Conservation (phyloP, 2,888 invertebrate species). For the Elmis aenea region DNA sequence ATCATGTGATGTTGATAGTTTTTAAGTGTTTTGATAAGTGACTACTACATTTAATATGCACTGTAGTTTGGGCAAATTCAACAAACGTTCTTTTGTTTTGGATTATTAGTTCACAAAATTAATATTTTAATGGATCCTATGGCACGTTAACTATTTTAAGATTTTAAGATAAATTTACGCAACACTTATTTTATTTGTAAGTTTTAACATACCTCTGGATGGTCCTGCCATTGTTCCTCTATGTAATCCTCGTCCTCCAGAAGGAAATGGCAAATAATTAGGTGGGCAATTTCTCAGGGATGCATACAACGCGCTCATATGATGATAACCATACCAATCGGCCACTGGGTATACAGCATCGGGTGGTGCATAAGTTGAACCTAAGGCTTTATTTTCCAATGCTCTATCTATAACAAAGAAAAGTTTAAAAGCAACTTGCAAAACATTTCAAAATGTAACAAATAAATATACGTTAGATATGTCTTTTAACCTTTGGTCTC, state of each 20-base stretch:
- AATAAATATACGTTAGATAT: neutral
- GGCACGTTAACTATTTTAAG: no score
- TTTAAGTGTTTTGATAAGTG: no score
- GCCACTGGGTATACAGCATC: conserved; percentile 1
- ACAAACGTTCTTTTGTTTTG: no score
- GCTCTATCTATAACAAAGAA: no score
- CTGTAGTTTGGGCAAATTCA: no score
- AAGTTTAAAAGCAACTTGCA: no score
- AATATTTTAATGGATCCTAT: no score
- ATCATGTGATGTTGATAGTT: neutral
- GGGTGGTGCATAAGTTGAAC: neutral
- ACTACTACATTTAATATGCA: no score
- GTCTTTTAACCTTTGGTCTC: neutral
- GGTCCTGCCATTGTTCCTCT: conserved; percentile 33
- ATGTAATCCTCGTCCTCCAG: conserved; percentile 31
- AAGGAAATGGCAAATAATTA: conserved; percentile 30
- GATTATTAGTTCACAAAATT: no score
- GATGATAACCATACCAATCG: conserved; percentile 13
- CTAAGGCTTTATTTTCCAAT: neutral
- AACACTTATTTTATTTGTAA: neutral
- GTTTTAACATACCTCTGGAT: conserved; percentile 29
- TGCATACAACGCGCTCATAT: neutral
- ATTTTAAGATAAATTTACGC: conserved; percentile 1
- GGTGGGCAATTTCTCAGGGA: conserved; percentile 14
- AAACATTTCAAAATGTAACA: no score